Evolutionary conservation across 2,888 invertebrate genomes (phyloP).

Genomic region (Synanthedon vespiformis): DNA sequence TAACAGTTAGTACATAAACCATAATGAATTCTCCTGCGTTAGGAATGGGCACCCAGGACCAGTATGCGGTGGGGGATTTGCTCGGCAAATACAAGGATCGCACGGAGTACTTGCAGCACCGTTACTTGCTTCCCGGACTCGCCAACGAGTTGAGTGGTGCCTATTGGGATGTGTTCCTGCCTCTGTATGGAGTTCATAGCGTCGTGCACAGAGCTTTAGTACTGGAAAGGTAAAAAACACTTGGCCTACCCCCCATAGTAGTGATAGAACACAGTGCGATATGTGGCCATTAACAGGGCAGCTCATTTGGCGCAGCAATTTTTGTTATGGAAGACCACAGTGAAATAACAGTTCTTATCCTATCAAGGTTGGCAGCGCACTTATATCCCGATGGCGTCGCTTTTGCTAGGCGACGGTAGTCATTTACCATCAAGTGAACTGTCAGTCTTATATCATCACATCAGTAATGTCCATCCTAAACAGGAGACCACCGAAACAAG

Average conservation of each 20-base stretch:
- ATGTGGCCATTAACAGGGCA: background rate
- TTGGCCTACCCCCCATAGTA: background rate
- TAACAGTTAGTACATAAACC: too few species aligned
- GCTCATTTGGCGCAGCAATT: background rate
- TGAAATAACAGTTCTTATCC: too few species aligned
- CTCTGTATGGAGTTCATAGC: conserved; percentile 83
- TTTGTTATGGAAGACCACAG: background rate
- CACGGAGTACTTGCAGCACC: conserved; percentile 76
- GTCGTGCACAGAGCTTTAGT: conserved; percentile 85
- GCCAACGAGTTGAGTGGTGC: conserved; percentile 79
- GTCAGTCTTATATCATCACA: too few species aligned
- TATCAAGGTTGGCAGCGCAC: too few species aligned
- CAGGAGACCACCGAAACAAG: conserved; percentile 39
- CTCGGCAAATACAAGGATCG: conserved; percentile 86
- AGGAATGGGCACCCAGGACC: conserved; percentile 87
- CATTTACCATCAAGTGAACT: too few species aligned
- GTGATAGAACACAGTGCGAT: background rate
- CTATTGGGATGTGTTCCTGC: conserved; percentile 88
- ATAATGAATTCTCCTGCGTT: conserved; percentile 5
- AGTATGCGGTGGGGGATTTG: conserved; percentile 90
- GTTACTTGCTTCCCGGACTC: conserved; percentile 74
- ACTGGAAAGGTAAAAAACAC: conserved; percentile 72
- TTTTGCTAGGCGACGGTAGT: too few species aligned
- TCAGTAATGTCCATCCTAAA: too few species aligned
- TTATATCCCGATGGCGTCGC: too few species aligned